phyloP scores from a whole-genome alignment of 2,888 invertebrate genomes.

The Agrypnus murinus region DNA sequence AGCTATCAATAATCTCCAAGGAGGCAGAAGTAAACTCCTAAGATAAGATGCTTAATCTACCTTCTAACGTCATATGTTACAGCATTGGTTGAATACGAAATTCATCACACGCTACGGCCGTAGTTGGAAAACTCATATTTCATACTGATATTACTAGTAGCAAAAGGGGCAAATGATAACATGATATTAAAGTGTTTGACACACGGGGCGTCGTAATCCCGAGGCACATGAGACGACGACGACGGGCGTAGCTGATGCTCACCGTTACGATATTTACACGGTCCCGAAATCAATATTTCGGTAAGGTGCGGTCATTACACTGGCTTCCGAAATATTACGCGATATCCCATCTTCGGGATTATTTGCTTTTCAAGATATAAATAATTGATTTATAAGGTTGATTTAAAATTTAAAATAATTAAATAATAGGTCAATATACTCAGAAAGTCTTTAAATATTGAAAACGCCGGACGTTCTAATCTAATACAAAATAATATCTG shows the following conservation, averaged over 20 bases:
- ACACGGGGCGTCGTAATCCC: constrained; percentile 42
- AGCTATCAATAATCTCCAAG: constrained; percentile 25
- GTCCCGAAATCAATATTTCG: constrained; percentile 53
- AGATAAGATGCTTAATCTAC: constrained; percentile 32
- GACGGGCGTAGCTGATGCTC: constrained; percentile 49
- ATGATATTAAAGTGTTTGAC: constrained; percentile 48
- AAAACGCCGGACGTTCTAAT: too few species aligned
- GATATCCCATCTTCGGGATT: too few species aligned
- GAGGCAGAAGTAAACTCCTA: constrained; percentile 17
- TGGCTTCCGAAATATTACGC: constrained; percentile 47
- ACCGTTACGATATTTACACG: constrained; percentile 51
- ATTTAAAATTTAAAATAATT: too few species aligned
- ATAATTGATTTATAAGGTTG: too few species aligned
- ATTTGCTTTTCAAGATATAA: too few species aligned
- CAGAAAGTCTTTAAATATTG: too few species aligned
- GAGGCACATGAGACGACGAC: constrained; percentile 45
- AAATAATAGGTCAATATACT: too few species aligned
- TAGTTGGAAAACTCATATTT: constrained; percentile 36
- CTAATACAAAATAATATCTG: too few species aligned
- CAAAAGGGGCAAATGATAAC: constrained; percentile 43
- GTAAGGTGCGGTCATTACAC: constrained; percentile 57
- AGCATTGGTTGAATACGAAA: constrained; percentile 27
- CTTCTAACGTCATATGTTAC: constrained; percentile 14
- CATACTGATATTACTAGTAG: constrained; percentile 34
- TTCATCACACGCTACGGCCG: constrained; percentile 30